These are phyloP conservation scores for Eupithecia pulchellata DNA, from an alignment of 2,888 invertebrate species.

Conservation along the genomic window DNA sequence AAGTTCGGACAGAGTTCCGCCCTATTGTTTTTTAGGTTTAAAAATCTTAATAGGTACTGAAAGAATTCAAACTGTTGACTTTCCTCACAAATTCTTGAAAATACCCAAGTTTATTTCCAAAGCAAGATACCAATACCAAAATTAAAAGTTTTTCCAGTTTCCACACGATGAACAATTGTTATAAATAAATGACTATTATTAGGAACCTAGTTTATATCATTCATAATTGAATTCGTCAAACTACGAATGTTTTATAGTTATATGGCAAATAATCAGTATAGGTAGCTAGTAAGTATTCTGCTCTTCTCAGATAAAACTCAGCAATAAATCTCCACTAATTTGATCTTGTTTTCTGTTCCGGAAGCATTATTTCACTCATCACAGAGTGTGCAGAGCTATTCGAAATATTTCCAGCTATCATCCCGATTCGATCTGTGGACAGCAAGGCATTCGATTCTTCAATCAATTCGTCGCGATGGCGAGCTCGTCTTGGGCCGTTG, in stretches of 20 bases:
- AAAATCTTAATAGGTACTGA: too few relatives aligned
- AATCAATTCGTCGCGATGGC: slow-evolving; percentile 72
- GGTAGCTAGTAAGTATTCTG: background rate
- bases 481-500: background rate
- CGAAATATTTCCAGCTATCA: slow-evolving; percentile 43
- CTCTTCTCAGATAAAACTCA: slow-evolving; percentile 3
- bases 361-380: slow-evolving; percentile 27
- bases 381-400: slow-evolving; percentile 44
- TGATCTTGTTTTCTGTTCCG: slow-evolving; percentile 13
- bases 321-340: slow-evolving; percentile 6
- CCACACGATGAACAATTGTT: too few relatives aligned
- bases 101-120: background rate
- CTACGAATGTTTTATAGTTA: too few relatives aligned
- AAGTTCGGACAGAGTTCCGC: too few relatives aligned
- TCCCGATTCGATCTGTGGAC: slow-evolving; percentile 59
- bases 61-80: too few relatives aligned
- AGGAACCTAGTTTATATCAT: too few relatives aligned
- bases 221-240: too few relatives aligned
- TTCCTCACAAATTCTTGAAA: too few relatives aligned
- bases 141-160: background rate
- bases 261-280: background rate
- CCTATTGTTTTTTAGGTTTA: too few relatives aligned
- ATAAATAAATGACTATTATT: too few relatives aligned
- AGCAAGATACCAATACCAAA: background rate
- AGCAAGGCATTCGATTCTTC: slow-evolving; percentile 70